phyloP scores from a whole-genome alignment of 2,797 vertebrate species.

The Remorina albescens region DNA sequence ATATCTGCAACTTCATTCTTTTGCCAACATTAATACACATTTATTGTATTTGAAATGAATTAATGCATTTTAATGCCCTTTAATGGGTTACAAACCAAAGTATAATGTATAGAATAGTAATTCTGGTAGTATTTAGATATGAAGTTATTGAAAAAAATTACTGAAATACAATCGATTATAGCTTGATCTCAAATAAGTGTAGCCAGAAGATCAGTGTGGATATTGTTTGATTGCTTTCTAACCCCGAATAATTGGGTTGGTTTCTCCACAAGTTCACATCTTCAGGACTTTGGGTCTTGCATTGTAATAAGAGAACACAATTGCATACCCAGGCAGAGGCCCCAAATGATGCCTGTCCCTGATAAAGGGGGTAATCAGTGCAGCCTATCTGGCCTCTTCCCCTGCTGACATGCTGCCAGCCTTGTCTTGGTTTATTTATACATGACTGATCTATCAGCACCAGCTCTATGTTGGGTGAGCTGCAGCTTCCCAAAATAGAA shows the following conservation, averaged over 20 bases:
- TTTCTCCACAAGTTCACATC: constrained; percentile 13
- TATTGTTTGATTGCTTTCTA: not conserved
- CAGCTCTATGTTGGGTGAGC: constrained; percentile 81
- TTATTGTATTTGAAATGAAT: not conserved
- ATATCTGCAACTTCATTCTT: not conserved
- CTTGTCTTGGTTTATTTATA: constrained; percentile 80
- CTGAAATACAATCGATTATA: not conserved
- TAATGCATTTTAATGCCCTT: too few species aligned
- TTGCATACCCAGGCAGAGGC: constrained; percentile 56
- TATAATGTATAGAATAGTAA: not conserved
- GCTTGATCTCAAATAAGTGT: not conserved
- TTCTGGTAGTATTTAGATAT: too few species aligned
- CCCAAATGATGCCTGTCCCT: constrained; percentile 65
- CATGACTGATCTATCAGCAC: constrained; percentile 81
- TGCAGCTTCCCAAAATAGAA: constrained; percentile 76
- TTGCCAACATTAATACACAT: not conserved
- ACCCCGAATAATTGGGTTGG: too few species aligned
- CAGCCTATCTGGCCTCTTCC: constrained; percentile 80
- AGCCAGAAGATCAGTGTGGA: not conserved
- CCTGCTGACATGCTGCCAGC: constrained; percentile 74
- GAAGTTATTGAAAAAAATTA: too few species aligned
- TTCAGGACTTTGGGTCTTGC: constrained; percentile 16
- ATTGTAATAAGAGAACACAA: constrained; percentile 26
- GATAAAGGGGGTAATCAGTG: constrained; percentile 82
- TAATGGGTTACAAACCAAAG: not conserved